Percentiles rank a stretch among this genome's conserved stretches.
Conservation (phyloP, 2,113 vertebrate species). For the Herpetotheres cachinnans region DNA sequence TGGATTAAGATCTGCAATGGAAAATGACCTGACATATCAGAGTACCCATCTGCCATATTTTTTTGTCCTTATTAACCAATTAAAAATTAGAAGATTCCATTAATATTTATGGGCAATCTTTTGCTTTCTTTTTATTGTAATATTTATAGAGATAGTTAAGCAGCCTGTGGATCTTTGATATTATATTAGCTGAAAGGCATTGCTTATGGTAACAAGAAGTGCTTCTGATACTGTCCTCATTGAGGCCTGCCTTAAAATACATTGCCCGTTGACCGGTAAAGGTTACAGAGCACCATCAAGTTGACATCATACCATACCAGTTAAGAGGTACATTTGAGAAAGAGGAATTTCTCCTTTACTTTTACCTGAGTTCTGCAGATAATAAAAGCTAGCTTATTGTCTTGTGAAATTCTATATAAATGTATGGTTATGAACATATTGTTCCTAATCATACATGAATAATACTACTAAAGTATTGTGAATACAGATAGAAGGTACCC, state of each 20-base stretch:
- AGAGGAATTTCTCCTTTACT: not conserved
- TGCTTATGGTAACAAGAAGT: not conserved
- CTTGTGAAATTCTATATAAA: not conserved
- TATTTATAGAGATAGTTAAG: not conserved
- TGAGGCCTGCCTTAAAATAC: not conserved
- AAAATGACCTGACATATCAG: not conserved
- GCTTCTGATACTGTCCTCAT: not conserved
- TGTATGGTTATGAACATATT: not conserved
- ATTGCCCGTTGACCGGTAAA: not conserved
- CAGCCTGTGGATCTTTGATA: not conserved
- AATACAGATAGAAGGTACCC: conserved; percentile 9
- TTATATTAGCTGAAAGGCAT: not conserved
- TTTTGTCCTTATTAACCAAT: not conserved
- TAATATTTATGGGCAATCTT: not conserved
- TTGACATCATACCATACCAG: not conserved
- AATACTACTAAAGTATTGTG: not conserved
- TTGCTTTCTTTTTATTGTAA: not conserved
- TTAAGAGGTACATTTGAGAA: not conserved
- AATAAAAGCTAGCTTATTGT: not conserved
- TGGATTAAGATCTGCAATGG: not conserved
- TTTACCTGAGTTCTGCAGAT: not conserved
- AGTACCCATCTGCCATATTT: not conserved
- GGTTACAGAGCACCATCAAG: not conserved
- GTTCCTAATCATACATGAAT: not conserved
- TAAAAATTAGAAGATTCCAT: not conserved